Evolutionary conservation across 2,113 vertebrate species (phyloP).

Genomic region (Sinocyclocheilus maitianheensis): DNA sequence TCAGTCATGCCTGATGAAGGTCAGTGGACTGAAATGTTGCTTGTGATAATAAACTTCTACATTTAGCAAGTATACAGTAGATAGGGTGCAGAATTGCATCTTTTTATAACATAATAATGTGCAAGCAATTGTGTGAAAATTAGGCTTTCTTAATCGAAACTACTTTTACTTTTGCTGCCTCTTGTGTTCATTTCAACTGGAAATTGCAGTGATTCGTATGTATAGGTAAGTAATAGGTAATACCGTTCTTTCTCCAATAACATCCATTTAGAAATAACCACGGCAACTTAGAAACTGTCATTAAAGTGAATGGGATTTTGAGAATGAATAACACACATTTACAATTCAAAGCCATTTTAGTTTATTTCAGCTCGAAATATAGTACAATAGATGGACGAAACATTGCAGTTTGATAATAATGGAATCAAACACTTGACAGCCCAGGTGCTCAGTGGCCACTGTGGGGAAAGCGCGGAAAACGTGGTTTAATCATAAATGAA

Average conservation of each 20-base stretch:
- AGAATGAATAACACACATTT: background rate
- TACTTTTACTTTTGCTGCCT: too few relatives aligned
- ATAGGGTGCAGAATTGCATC: too few relatives aligned
- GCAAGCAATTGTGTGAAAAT: too few relatives aligned
- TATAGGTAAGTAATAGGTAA: too few relatives aligned
- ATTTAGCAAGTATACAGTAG: too few relatives aligned
- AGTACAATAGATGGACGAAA: slow-evolving; percentile 1
- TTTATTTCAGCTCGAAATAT: slow-evolving; percentile 28
- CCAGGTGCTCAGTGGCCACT: slow-evolving; percentile 11
- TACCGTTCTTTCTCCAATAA: background rate
- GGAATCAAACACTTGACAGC: slow-evolving; percentile 3
- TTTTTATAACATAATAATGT: too few relatives aligned
- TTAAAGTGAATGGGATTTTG: background rate
- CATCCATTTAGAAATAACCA: background rate
- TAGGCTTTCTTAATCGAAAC: too few relatives aligned
- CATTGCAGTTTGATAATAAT: slow-evolving; percentile 34
- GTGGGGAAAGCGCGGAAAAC: slow-evolving; percentile 44
- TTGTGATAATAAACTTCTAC: too few relatives aligned
- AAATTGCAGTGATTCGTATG: too few relatives aligned
- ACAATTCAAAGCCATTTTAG: slow-evolving; percentile 11
- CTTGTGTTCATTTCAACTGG: too few relatives aligned
- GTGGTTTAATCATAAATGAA: slow-evolving; percentile 53
- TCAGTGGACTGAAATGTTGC: too few relatives aligned
- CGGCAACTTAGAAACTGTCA: background rate
- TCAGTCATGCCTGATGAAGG: background rate